A percentile compares a stretch with the other conserved stretches of the same genome.
Evolutionary conservation across 2,888 invertebrate species (phyloP).

Genomic region (Pyrrhosoma nymphula): DNA sequence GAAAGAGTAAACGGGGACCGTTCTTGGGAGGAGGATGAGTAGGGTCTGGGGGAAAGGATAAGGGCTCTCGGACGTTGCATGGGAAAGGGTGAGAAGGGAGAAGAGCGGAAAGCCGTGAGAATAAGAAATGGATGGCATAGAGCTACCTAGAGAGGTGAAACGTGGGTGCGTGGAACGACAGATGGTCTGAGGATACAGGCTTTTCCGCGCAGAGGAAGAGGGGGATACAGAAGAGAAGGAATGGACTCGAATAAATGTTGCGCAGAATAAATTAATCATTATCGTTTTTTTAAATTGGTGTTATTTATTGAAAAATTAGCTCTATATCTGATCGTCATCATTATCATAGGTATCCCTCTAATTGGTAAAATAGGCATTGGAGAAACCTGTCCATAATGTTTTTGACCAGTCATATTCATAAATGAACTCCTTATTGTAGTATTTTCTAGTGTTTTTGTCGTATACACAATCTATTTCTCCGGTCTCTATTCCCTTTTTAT

Average conservation of each 20-base stretch:
- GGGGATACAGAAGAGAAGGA: not conserved
- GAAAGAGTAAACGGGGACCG: conserved; percentile 42
- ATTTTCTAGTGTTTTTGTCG: too few species aligned
- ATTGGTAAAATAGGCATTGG: too few species aligned
- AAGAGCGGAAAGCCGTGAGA: not conserved
- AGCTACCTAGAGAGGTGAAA: not conserved
- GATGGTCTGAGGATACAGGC: not conserved
- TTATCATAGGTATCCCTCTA: too few species aligned
- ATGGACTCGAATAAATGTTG: not conserved
- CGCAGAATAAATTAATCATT: not conserved
- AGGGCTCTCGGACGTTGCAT: not conserved
- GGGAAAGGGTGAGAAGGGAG: not conserved
- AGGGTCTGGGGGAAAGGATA: not conserved
- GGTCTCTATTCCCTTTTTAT: too few species aligned
- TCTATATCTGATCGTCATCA: too few species aligned
- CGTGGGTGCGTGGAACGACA: not conserved
- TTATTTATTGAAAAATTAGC: too few species aligned
- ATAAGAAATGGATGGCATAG: conserved; percentile 14
- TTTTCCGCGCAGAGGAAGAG: not conserved
- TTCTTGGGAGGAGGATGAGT: not conserved
- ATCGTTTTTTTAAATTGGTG: too few species aligned
- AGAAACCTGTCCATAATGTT: too few species aligned
- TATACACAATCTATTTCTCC: too few species aligned
- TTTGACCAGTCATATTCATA: too few species aligned
- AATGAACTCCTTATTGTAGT: too few species aligned